Conservation (phyloP, 2,797 vertebrate species). For the Bufotes viridis region DNA sequence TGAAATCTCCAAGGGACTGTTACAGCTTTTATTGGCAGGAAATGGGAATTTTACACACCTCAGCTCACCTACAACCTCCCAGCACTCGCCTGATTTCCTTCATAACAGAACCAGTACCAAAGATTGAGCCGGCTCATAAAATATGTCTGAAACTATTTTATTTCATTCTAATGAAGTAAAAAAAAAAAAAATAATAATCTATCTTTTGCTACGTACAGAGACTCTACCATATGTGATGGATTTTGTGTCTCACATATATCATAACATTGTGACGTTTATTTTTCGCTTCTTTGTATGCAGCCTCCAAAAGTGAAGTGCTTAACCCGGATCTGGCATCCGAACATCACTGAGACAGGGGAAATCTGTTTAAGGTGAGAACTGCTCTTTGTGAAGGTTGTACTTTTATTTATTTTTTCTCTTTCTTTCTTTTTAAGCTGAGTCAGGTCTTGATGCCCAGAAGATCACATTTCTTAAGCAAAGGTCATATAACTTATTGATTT, state of each 20-base stretch:
- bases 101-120: neutral
- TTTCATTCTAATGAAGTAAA: neutral
- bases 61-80: slow-evolving; percentile 12
- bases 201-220: neutral
- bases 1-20: slow-evolving; percentile 11
- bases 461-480: neutral
- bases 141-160: neutral
- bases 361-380: slow-evolving; percentile 91
- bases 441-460: neutral
- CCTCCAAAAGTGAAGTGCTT: slow-evolving; percentile 97
- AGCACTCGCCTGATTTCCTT: neutral
- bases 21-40: slow-evolving; percentile 18
- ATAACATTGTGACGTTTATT: slow-evolving; percentile 46
- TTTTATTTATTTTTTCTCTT: neutral
- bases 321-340: slow-evolving; percentile 99
- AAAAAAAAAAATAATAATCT: neutral
- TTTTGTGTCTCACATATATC: neutral
- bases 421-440: neutral
- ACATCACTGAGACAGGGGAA: slow-evolving; percentile 97
- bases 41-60: slow-evolving; percentile 13
- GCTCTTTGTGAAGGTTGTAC: neutral
- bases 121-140: neutral
- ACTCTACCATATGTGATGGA: neutral
- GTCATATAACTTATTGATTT: slow-evolving; percentile 39
- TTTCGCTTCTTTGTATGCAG: slow-evolving; percentile 75